Evolutionary conservation across 2,113 vertebrate species (phyloP).

Genomic region (Leptosomus discolor): DNA sequence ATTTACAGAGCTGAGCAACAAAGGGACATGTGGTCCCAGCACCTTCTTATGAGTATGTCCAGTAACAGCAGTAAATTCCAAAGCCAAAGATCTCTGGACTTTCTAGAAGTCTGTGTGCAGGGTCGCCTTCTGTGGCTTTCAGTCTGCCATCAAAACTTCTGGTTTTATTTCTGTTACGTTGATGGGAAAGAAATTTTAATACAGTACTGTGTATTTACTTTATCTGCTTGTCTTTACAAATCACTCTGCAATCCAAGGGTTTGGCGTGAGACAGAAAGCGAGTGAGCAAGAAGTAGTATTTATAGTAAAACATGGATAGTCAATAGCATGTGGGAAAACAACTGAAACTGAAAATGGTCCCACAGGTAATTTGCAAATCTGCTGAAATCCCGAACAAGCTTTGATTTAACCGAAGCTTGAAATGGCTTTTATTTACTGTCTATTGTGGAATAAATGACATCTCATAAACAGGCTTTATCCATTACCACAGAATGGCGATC

Average conservation of each 20-base stretch:
- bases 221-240: conserved; percentile 64
- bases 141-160: neutral
- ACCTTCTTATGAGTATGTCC: neutral
- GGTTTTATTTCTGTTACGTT: neutral
- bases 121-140: neutral
- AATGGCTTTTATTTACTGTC: conserved; percentile 97
- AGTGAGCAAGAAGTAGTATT: conserved; percentile 34
- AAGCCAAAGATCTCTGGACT: neutral
- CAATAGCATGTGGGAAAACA: conserved; percentile 71
- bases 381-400: conserved; percentile 91
- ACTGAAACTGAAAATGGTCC: conserved; percentile 80
- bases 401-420: conserved; percentile 93
- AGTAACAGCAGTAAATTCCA: neutral
- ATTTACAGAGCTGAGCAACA: neutral
- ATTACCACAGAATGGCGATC: conserved; percentile 83
- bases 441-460: conserved; percentile 89
- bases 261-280: neutral
- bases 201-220: conserved; percentile 24
- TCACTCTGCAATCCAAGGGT: conserved; percentile 36
- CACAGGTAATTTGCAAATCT: conserved; percentile 93
- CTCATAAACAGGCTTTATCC: conserved; percentile 89
- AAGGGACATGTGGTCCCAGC: accelerated
- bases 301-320: conserved; percentile 67
- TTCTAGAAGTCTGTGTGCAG: neutral
- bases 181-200: conserved; percentile 42